Conservation (phyloP, 2,888 invertebrate genomes). For the Neoaliturus tenellus region DNA sequence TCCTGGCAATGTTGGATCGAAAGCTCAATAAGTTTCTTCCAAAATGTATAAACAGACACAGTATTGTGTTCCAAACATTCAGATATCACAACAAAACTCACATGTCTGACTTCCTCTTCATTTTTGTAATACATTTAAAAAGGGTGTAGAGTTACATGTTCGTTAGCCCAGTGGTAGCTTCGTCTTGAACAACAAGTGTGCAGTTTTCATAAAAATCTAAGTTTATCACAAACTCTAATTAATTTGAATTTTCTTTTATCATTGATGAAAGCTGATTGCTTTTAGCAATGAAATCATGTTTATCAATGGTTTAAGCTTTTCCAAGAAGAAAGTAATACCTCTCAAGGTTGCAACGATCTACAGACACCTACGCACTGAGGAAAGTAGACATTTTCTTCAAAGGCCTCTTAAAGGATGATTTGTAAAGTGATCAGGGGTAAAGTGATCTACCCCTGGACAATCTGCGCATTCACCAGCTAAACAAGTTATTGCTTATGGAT, state of each 20-base stretch:
- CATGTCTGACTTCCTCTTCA: neutral
- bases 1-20: neutral
- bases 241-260: constrained; percentile 1
- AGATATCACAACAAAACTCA: constrained; percentile 18
- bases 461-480: neutral
- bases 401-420: neutral
- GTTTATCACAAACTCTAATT: neutral
- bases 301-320: neutral
- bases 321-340: neutral
- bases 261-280: neutral
- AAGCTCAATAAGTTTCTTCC: neutral
- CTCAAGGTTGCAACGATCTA: constrained; percentile 25
- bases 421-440: too few species aligned
- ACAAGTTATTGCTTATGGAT: constrained; percentile 5
- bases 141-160: neutral
- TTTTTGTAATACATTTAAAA: neutral
- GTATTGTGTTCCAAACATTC: constrained; percentile 26
- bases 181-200: constrained; percentile 40
- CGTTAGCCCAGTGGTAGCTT: constrained; percentile 11
- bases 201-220: constrained; percentile 53
- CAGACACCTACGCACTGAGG: constrained; percentile 40
- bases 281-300: constrained; percentile 32
- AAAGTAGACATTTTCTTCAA: constrained; percentile 21
- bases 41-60: neutral
- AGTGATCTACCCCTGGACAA: neutral